Evolutionary conservation across 2,113 vertebrate species (phyloP), one percentile per base, ranked within the genome.

Genomic region (Grallaria varia): DNA sequence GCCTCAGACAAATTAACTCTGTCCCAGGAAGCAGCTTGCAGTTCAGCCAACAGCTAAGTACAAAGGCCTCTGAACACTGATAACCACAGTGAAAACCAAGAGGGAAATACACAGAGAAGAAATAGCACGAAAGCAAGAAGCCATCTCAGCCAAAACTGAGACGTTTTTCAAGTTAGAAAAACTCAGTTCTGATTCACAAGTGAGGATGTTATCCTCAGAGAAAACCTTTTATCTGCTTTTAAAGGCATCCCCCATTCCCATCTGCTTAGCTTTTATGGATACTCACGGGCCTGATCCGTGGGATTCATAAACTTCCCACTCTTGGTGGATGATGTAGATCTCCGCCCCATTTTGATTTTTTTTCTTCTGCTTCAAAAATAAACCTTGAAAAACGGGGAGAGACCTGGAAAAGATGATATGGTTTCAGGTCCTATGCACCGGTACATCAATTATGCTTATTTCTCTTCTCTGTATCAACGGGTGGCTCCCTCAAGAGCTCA

Each of bases 241-340:
- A 24, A 12, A 50, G 20, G 37, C 12, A 30, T 2, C 7, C 25
- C 19, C 24, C 6, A 14, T 40, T 75, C 47, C 60, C 75, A 63
- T 17, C 14, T n/a, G 28, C 49, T 79, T 21, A 45, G 39, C 4
- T 66, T 63, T 45, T 18, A 68, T 0, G 3, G 55, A 71, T 66
- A 99, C 99, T 99, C 98, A 99, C 99, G 98, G 92, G 99, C 99
- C 97, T 99, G 99, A 96, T 99, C 99, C 0, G 99, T 99, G 97
- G 99, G 99, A 84, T 99, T 99, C 99, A 99, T 99, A 74, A 99
- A 99, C 94, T 99, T 99, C 96, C 99, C 99, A 98, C 99, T 99
- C 98, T 99, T 99, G 98, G 99, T 99, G 99, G 99, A 99, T 73
- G 99, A 99, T 42, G 99, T 99, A 17, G 99, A 99, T 96, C 99